Evolutionary conservation across 1,140 invertebrate species (phyloP).

Genomic region (Oryzaephilus surinamensis): DNA sequence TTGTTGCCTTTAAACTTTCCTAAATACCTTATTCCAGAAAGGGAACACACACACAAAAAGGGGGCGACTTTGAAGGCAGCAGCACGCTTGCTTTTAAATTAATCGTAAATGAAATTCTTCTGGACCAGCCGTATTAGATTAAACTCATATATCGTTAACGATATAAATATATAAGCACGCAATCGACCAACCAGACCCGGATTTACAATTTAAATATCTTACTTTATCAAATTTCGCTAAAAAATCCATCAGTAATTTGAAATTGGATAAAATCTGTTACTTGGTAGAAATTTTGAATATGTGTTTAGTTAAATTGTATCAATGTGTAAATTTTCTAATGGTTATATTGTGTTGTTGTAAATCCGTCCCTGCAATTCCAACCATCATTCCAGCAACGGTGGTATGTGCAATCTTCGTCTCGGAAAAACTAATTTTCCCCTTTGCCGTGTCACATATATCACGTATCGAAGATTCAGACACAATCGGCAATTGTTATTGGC

Average conservation of each 20-base stretch:
- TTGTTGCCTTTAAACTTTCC: constrained; percentile 7
- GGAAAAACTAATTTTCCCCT: constrained; percentile 34
- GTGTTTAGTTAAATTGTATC: too few species aligned
- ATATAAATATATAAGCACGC: constrained; percentile 22
- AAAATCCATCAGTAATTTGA: too few species aligned
- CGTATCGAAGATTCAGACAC: constrained; percentile 24
- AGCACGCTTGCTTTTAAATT: constrained; percentile 12
- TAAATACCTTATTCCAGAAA: constrained; percentile 13
- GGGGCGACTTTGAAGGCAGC: constrained; percentile 6
- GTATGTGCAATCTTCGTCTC: constrained; percentile 19
- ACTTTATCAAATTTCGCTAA: too few species aligned
- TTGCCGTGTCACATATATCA: constrained; percentile 37
- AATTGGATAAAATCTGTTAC: too few species aligned
- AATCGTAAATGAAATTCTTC: constrained; percentile 17
- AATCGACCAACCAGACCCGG: constrained; percentile 10
- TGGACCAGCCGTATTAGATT: not conserved
- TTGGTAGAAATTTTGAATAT: too few species aligned
- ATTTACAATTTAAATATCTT: too few species aligned
- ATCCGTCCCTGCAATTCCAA: too few species aligned
- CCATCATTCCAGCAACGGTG: too few species aligned
- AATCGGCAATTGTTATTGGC: constrained; percentile 33
- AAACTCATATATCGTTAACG: constrained; percentile 23
- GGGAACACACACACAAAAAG: too few species aligned
- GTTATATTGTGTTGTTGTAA: too few species aligned
- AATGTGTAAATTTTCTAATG: too few species aligned